Conservation (phyloP, 2,797 vertebrate genomes). For the Catharus ustulatus region DNA sequence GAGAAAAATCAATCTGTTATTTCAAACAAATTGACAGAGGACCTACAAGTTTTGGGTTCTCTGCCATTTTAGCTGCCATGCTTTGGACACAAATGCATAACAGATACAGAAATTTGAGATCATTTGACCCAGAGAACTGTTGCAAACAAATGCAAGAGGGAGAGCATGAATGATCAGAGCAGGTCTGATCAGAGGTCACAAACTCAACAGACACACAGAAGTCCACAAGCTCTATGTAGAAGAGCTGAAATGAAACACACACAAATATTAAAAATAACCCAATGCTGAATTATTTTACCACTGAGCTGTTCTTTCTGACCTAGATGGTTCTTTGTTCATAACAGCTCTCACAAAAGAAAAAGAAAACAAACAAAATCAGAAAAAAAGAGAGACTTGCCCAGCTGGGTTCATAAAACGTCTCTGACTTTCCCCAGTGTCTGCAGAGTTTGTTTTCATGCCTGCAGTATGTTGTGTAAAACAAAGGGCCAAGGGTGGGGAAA, state of each 20-base stretch:
- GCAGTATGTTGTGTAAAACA: neutral
- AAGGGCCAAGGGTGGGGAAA: neutral
- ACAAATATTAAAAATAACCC: neutral
- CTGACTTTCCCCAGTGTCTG: neutral
- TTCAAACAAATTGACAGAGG: neutral
- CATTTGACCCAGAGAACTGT: neutral
- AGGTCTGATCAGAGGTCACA: neutral
- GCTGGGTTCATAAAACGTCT: neutral
- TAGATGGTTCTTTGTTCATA: neutral
- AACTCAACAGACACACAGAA: neutral
- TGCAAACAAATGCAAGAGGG: neutral
- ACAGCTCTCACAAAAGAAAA: neutral
- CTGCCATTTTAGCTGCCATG: neutral
- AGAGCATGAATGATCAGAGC: neutral
- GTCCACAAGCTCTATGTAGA: neutral
- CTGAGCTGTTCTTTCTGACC: neutral
- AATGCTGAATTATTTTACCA: neutral
- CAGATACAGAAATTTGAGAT: neutral
- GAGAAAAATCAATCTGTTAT: neutral
- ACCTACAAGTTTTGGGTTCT: neutral
- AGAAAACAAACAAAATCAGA: neutral
- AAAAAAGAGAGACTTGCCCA: fast-evolving
- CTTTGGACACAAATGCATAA: neutral
- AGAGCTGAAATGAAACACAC: neutral
- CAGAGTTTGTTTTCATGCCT: neutral